Base-by-base conservation (phyloP, 2,888 invertebrate species). In the Tridacna gigas region DNA sequence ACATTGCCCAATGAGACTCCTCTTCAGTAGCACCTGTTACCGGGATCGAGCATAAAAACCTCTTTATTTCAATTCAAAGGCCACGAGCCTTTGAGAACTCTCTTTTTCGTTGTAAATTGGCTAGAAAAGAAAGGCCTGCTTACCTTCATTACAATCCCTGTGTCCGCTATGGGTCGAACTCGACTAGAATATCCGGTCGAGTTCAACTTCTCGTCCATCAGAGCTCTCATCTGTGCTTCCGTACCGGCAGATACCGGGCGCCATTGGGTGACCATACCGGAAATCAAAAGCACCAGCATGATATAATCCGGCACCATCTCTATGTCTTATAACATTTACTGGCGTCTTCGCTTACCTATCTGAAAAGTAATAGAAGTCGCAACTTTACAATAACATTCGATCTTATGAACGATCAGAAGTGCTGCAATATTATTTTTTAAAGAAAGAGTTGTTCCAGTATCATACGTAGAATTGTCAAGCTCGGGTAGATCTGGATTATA, bases 131-230 rank as follows among this genome's bases (percentile, higher is more conserved):
- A 37, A 56, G 20, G 9, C 15, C 37, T n/a, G 22, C 83, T 87
- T 60, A 87, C 87, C 22, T 74, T 67, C n/a, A 88, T 69, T 25
- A 74, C 61, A 48, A 65, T 80, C 20, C 86, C 88, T 0, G 86
- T 86, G 76, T 88, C 88, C 47, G 81, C 71, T 11, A 86, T 84
- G 1, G 88, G 88, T 45, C 88, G 22, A 5, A 88, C 86, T 65
- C 80, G 45, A 20, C 82, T 78, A 20, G 85, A 83, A 65, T 88
- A 88, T 25, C 67, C 63, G 5, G 82, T 80, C 22, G 65, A 60
- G 76, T 88, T 88, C 5, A 88, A 65, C 12, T 71, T 82, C 4
- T 80, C 61, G 25, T 76, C 61, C 45, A 88, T 60, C 5, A 88
- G 75, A 15, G 69, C 61, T 26, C 87, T 65, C 83, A 87, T 81